These are phyloP conservation scores for Drosophila austrosaltans DNA, from an alignment of 2,888 invertebrate genomes.

Conservation along the genomic window DNA sequence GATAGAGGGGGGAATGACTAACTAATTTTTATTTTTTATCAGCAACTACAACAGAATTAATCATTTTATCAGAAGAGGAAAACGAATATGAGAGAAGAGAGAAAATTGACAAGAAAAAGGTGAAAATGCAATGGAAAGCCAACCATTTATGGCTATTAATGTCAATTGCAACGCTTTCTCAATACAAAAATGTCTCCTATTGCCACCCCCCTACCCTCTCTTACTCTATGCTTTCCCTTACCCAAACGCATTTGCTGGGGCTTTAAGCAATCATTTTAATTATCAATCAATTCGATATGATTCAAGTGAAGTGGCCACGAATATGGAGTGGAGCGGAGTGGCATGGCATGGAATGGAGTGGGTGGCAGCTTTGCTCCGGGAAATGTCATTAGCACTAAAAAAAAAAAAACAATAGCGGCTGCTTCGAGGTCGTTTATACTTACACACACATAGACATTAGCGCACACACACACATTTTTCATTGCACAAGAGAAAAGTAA, in stretches of 20 bases:
- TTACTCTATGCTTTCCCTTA: background rate
- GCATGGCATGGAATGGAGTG: background rate
- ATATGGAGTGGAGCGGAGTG: background rate
- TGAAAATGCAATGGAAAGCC: constrained; percentile 29
- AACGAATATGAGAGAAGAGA: background rate
- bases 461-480: background rate
- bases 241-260: background rate
- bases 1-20: background rate
- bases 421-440: constrained; percentile 36
- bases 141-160: constrained; percentile 53
- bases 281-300: constrained; percentile 11
- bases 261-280: constrained; percentile 11
- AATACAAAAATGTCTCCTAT: constrained; percentile 31
- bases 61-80: background rate
- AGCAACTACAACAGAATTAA: constrained; percentile 7
- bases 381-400: constrained; percentile 36
- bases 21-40: background rate
- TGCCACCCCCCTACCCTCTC: background rate
- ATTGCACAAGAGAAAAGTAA: constrained; percentile 4
- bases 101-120: background rate
- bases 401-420: constrained; percentile 33
- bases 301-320: constrained; percentile 8
- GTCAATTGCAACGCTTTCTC: constrained; percentile 57
- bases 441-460: background rate
- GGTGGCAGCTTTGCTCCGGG: constrained; percentile 1